Evolutionary conservation across 2,113 vertebrate genomes (phyloP).

Genomic region (Sinocyclocheilus maitianheensis): DNA sequence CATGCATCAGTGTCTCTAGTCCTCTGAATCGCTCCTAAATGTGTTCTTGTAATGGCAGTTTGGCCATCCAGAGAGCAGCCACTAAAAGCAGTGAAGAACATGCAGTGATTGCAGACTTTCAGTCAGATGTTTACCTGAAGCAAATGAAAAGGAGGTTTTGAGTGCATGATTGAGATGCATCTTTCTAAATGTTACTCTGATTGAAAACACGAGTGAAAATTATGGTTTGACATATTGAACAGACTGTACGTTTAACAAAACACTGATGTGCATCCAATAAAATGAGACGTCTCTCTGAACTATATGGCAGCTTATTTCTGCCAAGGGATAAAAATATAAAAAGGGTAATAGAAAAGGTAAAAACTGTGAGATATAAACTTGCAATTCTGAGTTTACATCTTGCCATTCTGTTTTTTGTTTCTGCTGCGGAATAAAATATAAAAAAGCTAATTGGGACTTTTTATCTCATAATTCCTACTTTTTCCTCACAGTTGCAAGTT

Average conservation of each 20-base stretch:
- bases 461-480: too few relatives aligned
- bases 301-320: too few relatives aligned
- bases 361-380: too few relatives aligned
- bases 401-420: too few relatives aligned
- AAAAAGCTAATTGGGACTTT: too few relatives aligned
- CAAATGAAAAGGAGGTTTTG: neutral
- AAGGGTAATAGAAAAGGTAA: too few relatives aligned
- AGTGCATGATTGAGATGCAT: neutral
- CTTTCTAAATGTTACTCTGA: neutral
- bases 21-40: neutral
- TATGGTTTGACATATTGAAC: neutral
- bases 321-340: too few relatives aligned
- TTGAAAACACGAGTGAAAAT: neutral
- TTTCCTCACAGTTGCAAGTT: too few relatives aligned
- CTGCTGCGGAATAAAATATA: too few relatives aligned
- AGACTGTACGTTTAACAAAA: neutral
- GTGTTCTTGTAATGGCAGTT: slow-evolving; percentile 1
- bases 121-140: neutral
- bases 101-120: neutral
- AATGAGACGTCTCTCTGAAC: neutral
- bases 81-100: neutral
- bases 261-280: neutral
- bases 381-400: too few relatives aligned
- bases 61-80: neutral
- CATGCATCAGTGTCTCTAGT: slow-evolving; percentile 20